Percentiles rank a stretch among this genome's conserved stretches.
These are phyloP conservation scores for Drosophila ustulata DNA, from an alignment of 2,888 invertebrate genomes.

Conservation along the genomic window DNA sequence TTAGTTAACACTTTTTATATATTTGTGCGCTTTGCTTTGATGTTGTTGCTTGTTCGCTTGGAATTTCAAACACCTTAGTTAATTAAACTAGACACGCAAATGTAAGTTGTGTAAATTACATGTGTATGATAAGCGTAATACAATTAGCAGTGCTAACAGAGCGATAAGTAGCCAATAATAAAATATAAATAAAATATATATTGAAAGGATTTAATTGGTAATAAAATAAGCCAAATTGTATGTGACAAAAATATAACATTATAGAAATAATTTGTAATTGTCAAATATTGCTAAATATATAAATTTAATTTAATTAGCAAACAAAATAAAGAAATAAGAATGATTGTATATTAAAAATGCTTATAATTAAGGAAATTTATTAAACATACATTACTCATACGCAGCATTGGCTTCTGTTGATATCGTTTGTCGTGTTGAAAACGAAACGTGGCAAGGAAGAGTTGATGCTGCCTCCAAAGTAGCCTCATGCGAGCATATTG, in stretches of 20 bases:
- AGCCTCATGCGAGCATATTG: constrained; percentile 4
- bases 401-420: not conserved
- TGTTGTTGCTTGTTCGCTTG: constrained; percentile 25
- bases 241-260: too few relatives aligned
- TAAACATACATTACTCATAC: not conserved
- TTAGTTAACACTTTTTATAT: constrained; percentile 24
- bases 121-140: not conserved
- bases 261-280: too few relatives aligned
- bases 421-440: not conserved
- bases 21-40: constrained; percentile 42
- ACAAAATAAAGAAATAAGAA: too few relatives aligned
- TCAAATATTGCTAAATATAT: too few relatives aligned
- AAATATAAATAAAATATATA: too few relatives aligned
- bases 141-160: not conserved
- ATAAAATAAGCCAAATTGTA: not conserved
- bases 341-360: too few relatives aligned
- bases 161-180: not conserved
- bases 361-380: too few relatives aligned
- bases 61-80: constrained; percentile 21
- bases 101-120: not conserved
- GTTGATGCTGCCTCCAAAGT: not conserved
- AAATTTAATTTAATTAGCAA: too few relatives aligned
- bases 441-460: not conserved
- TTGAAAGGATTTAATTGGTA: not conserved
- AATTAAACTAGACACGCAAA: not conserved